Evolutionary conservation across 2,797 vertebrate genomes (phyloP).

Genomic region (Dendrocincla fuliginosa): DNA sequence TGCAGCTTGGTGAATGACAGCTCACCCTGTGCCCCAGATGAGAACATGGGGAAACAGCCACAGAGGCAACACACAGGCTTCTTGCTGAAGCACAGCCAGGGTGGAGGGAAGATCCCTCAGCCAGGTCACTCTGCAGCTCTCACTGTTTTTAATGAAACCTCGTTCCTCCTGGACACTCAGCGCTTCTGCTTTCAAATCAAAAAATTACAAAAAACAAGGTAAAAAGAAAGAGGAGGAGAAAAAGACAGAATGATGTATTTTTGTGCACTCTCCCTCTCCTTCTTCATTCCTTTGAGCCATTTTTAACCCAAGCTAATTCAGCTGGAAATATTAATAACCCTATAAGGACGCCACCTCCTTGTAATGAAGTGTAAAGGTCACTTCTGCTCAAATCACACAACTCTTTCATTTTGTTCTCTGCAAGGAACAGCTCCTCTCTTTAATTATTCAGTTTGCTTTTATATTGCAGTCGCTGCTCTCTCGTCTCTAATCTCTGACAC

Average conservation of each 20-base stretch:
- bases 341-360: conserved; percentile 34
- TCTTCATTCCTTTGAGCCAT: conserved; percentile 47
- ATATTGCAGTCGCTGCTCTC: conserved; percentile 3
- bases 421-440: conserved; percentile 23
- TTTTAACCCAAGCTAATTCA: conserved; percentile 65
- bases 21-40: background rate
- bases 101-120: background rate
- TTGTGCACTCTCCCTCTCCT: conserved; percentile 12
- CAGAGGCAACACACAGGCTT: background rate
- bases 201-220: background rate
- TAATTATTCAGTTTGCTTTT: conserved; percentile 68
- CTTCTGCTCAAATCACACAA: conserved; percentile 57
- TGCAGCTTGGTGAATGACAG: background rate
- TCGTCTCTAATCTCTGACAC: conserved; percentile 37
- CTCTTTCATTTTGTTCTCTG: conserved; percentile 55
- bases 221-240: conserved; percentile 36
- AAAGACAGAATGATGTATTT: conserved; percentile 47
- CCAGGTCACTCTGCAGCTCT: background rate
- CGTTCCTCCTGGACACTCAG: background rate
- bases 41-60: background rate
- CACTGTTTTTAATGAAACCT: background rate
- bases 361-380: conserved; percentile 69
- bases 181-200: conserved; percentile 17
- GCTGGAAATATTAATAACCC: conserved; percentile 59
- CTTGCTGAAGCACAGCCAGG: background rate